Percentiles rank a stretch among this genome's conserved stretches.
phyloP scores from a whole-genome alignment of 2,888 invertebrate genomes.

The Dynastes grantii region DNA sequence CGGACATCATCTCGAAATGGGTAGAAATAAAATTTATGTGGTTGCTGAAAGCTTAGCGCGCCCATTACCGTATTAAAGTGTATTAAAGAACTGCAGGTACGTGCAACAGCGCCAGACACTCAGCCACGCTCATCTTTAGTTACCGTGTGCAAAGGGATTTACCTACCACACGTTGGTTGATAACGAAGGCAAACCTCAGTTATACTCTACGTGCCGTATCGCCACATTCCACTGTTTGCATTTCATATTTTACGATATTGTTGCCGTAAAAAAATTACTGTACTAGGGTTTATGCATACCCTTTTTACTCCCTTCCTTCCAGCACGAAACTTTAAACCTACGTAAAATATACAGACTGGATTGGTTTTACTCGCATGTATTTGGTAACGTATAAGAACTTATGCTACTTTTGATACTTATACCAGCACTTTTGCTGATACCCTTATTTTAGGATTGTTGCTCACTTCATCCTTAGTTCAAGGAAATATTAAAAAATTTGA shows the following conservation, averaged over 20 bases:
- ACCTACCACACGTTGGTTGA: constrained; percentile 1
- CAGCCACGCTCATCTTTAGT: neutral
- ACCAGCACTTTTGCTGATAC: no score
- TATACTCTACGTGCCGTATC: constrained; percentile 23
- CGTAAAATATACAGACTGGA: no score
- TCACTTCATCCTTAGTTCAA: no score
- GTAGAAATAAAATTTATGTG: neutral
- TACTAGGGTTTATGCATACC: neutral
- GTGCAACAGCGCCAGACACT: neutral
- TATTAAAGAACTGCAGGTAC: constrained; percentile 21
- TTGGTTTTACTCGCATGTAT: no score
- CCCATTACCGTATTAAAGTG: constrained; percentile 18
- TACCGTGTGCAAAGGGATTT: neutral
- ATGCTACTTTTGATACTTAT: no score
- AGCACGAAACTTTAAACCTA: no score
- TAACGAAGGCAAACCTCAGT: constrained; percentile 19
- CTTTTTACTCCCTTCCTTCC: no score
- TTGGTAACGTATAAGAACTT: no score
- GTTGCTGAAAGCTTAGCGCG: constrained; percentile 1
- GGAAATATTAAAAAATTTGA: no score
- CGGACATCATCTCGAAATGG: constrained; percentile 17
- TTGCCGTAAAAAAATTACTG: neutral
- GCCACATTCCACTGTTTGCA: neutral
- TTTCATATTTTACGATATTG: constrained; percentile 27
- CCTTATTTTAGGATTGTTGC: no score